Evolutionary conservation across 2,113 vertebrate species (phyloP).

Genomic region (western clawed frog (Xenopus tropicalis)): DNA sequence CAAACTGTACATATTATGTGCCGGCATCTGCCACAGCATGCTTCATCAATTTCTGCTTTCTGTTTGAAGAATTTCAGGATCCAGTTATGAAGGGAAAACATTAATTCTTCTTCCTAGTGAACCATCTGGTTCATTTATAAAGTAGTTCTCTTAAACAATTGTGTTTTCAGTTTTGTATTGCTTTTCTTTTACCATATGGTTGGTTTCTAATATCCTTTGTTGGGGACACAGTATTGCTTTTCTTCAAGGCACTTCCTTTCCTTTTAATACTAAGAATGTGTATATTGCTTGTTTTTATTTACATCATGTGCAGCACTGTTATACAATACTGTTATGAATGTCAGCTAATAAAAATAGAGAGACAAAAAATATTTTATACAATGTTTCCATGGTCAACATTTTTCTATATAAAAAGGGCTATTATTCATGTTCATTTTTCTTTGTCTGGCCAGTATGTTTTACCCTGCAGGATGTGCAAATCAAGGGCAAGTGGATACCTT

Average conservation of each 20-base stretch:
- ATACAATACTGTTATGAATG: too few species aligned
- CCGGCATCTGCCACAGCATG: constrained; percentile 40
- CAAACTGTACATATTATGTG: constrained; percentile 37
- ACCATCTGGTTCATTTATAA: constrained; percentile 44
- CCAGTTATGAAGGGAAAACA: constrained; percentile 36
- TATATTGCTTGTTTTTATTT: neutral
- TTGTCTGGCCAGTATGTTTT: too few species aligned
- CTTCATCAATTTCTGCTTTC: constrained; percentile 40
- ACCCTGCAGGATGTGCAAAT: too few species aligned
- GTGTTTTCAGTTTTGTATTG: constrained; percentile 34
- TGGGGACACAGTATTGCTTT: constrained; percentile 10
- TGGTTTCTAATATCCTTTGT: constrained; percentile 36
- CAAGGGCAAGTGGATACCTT: too few species aligned
- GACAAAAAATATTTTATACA: too few species aligned
- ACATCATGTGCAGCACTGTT: too few species aligned
- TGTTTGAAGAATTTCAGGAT: constrained; percentile 44
- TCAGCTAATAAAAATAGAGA: too few species aligned
- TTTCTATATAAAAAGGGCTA: too few species aligned
- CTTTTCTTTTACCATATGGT: constrained; percentile 38
- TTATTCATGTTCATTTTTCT: too few species aligned
- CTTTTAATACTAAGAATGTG: neutral
- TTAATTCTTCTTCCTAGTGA: constrained; percentile 40
- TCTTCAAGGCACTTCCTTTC: neutral
- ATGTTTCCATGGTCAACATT: too few species aligned
- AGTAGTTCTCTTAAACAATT: constrained; percentile 40